These are phyloP conservation scores for Amphipoea lucens DNA, from an alignment of 2,888 invertebrate genomes.

Conservation along the genomic window DNA sequence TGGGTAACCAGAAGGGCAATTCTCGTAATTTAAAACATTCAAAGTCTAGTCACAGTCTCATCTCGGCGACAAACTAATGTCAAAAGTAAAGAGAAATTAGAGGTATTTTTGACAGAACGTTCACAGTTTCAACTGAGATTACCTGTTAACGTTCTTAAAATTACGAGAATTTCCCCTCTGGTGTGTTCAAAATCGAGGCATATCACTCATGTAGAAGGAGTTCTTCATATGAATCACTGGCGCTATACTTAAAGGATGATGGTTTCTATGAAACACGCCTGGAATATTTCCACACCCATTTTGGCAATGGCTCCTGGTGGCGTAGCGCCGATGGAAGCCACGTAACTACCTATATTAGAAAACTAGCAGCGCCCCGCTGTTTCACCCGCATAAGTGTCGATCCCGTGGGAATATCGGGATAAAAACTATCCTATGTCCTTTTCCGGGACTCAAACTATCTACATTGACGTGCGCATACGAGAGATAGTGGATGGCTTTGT, in stretches of 20 bases:
- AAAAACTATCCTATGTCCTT: too few species aligned
- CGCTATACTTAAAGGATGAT: not conserved
- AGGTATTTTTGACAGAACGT: not conserved
- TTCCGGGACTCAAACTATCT: too few species aligned
- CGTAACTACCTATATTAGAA: not conserved
- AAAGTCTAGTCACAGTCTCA: not conserved
- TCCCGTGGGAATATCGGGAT: too few species aligned
- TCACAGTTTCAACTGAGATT: not conserved
- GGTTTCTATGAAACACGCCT: not conserved
- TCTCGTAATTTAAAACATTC: not conserved
- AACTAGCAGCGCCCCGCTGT: too few species aligned
- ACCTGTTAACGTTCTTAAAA: not conserved
- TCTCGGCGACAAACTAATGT: not conserved
- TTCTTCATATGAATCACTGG: not conserved
- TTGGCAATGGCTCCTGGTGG: not conserved
- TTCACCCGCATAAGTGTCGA: too few species aligned
- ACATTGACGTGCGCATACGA: too few species aligned
- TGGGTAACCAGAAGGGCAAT: not conserved
- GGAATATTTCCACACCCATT: not conserved
- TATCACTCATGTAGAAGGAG: not conserved
- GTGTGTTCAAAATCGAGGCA: not conserved
- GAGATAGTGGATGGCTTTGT: too few species aligned
- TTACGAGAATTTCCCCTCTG: not conserved
- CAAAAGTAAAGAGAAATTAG: too few species aligned
- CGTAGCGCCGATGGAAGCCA: not conserved